Base-by-base conservation (phyloP, 1,140 invertebrate species). In the Tribolium madens region DNA sequence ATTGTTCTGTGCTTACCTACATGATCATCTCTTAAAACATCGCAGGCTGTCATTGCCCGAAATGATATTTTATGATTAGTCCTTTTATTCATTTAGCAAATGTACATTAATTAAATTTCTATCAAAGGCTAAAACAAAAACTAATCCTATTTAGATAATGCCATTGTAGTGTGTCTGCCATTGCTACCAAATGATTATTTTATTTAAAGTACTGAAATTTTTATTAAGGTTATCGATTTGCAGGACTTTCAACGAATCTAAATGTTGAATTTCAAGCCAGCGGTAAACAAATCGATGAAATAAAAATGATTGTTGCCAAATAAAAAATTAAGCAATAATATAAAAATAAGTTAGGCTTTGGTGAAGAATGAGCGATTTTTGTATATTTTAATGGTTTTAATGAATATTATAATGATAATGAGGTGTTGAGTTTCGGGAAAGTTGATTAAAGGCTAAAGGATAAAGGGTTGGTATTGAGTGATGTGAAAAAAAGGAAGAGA, bases 221-320 rank as follows among this genome's bases (percentile, higher is more conserved):
- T 42, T 12, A 50, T 50, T 14, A 50, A 13, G 6, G 10, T 15
- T 50, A 50, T 50, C 13, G 48, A 50, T 50, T 50, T 15, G 15
- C 52, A 21, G 18, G 10, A 17, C 52, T 7, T 57, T 42, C 36
- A n/a, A 57, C 52, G 10, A 26, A 26, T 60, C 53, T 10, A 18
- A 9, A 60, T 4, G 18, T 60, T 33, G 3, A 14, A 12, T 33
- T 64, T 64, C 6, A 33, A 26, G 2, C 26, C 12, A 26, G 21
- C 7, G 7, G 6, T 12, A 6, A 64, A 33, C 13, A 33, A n/a
- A 64, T 64, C 26, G 31, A 33, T 64, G n/a, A 64, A 64, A 64
- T 64, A 64, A 64, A 64, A 64, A 64, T 33, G 26, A 31, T 64
- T 26, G 12, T 64, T 64, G 57, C 21, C 57, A 64, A 64, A 64